A percentile compares a stretch with the other conserved stretches of the same genome.
These are phyloP conservation scores for Xestoiulus laeticollis DNA, from an alignment of 2,888 invertebrate species.

Conservation along the genomic window DNA sequence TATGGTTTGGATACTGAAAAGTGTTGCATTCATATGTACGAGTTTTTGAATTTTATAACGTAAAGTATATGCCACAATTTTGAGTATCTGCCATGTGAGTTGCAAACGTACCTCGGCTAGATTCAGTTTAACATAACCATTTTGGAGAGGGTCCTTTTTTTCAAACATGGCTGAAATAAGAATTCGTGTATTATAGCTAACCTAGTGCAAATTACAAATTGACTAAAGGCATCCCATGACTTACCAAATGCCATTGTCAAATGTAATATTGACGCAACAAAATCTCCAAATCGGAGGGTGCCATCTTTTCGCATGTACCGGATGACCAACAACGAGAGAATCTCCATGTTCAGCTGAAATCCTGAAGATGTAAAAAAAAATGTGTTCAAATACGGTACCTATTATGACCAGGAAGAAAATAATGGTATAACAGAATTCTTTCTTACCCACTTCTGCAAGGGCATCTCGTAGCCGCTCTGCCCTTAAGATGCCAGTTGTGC, in stretches of 20 bases:
- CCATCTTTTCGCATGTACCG: slow-evolving; percentile 93
- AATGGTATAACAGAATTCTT: neutral
- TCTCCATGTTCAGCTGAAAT: slow-evolving; percentile 85
- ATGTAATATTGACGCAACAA: slow-evolving; percentile 88
- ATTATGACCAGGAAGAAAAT: neutral
- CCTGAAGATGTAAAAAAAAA: slow-evolving; percentile 66
- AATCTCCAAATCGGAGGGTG: slow-evolving; percentile 89
- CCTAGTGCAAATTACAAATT: neutral
- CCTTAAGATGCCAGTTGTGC: slow-evolving; percentile 87
- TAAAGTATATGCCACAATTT: too few relatives aligned
- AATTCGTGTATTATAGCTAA: neutral
- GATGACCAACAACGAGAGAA: slow-evolving; percentile 81
- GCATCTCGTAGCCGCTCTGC: slow-evolving; percentile 87
- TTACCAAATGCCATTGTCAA: slow-evolving; percentile 88
- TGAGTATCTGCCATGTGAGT: neutral
- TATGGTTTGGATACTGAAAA: neutral
- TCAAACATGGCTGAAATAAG: slow-evolving; percentile 67
- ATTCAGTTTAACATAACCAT: slow-evolving; percentile 81
- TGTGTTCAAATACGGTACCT: neutral
- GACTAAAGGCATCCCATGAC: slow-evolving; percentile 59
- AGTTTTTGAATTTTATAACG: too few relatives aligned
- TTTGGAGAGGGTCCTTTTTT: slow-evolving; percentile 80
- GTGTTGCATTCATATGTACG: neutral
- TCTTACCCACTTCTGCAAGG: slow-evolving; percentile 79
- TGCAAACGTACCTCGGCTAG: slow-evolving; percentile 76